These are phyloP conservation scores for Pseudopodoces humilis DNA, from an alignment of 2,113 vertebrate species.

Conservation along the genomic window DNA sequence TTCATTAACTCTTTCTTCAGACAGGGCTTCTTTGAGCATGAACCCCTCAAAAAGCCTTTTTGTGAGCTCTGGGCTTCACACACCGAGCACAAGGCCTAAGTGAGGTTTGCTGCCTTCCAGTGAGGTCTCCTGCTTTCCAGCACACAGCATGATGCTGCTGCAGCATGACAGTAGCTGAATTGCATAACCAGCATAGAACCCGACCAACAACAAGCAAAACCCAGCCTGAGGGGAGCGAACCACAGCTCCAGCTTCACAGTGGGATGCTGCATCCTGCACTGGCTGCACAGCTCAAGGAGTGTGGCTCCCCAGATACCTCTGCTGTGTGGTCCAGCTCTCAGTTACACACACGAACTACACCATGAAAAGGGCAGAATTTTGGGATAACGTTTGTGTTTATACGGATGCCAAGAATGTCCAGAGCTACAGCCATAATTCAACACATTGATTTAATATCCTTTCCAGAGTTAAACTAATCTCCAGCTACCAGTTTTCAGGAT, in stretches of 20 bases:
- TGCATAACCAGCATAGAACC: not conserved
- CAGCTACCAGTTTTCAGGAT: not conserved
- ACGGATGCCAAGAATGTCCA: not conserved
- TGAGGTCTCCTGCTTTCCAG: not conserved
- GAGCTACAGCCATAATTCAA: not conserved
- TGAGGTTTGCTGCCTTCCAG: not conserved
- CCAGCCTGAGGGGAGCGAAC: not conserved
- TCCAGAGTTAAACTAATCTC: not conserved
- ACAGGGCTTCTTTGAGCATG: not conserved
- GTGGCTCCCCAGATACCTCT: fast-evolving
- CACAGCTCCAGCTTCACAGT: not conserved
- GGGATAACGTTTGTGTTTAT: not conserved
- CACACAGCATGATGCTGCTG: not conserved
- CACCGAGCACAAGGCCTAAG: not conserved
- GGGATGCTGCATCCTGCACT: not conserved
- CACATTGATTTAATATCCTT: not conserved
- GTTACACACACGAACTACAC: not conserved
- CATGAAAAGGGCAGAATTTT: not conserved
- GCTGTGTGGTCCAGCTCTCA: not conserved
- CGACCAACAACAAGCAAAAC: not conserved
- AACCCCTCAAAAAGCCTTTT: not conserved
- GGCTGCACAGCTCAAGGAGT: not conserved
- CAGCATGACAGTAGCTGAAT: not conserved
- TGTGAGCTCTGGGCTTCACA: not conserved
- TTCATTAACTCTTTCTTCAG: not conserved